Evolutionary conservation across 2,888 invertebrate genomes (phyloP), one percentile per base, ranked within the genome.

Genomic region (Drosophila multiciliata): DNA sequence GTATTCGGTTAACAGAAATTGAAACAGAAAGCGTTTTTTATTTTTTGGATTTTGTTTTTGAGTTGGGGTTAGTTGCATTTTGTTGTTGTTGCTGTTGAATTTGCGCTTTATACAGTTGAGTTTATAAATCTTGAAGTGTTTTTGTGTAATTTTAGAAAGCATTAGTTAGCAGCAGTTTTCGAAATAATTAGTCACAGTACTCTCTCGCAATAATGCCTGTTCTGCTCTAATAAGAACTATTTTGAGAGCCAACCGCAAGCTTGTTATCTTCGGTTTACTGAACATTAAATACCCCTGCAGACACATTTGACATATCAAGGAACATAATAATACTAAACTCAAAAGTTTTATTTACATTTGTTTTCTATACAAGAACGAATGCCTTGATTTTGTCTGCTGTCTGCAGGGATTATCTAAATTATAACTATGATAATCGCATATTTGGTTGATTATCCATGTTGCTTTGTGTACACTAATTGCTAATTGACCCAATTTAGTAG

Each of bases 1-100:
- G 70, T 69, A 73, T 71, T 66, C 58, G 62, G 75, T 84, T 85
- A 84, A 87, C 83, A 67, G 42, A 59, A 63, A 73, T 69, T 61
- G 29, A 57, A 74, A 55, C 49, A 60, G 53, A 58, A 74, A 63
- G 49, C 59, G 11, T 64, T 20, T 48, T 58, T 45, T 66, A 5
- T 65, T 80, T 59, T 78, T 69, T 65, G 77, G 75, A 17, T 45
- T 20, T 45, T 15, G 7, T 23, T 45, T 45, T 45, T 23, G 8
- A 45, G 67, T 79, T 78, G 75, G 79, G 79, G 55, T 45, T 52
- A 59, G 38, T 78, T 78, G 72, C 65, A 73, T 55, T 58, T 65
- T 52, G 35, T 36, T 40, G 23, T 38, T 63, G 17, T 65, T 65
- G 26, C 58, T 70, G 40, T 63, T 59, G 40, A 70, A 58, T 58